Evolutionary conservation across 2,797 vertebrate genomes (phyloP), one percentile per base, ranked within the genome.

Genomic region (Hippocampus kuda): DNA sequence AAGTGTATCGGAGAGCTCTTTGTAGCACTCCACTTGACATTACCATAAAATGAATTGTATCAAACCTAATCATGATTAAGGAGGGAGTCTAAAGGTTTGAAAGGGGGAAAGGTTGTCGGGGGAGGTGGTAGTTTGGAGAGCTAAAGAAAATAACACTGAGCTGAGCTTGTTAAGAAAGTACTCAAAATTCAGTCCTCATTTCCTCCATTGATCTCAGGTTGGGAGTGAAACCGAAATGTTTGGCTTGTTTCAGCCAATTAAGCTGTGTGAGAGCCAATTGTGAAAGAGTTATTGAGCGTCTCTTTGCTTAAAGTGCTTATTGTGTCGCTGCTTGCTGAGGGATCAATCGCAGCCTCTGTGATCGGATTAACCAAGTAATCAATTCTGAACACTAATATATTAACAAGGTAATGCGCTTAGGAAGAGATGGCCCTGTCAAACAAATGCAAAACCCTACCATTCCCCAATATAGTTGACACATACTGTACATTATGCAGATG

Each of bases 161-260:
- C 65, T 70, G 65, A 63, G 68, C 85, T 85, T 86, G 87, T 88
- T 92, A 91, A 91, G 90, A 92, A 91, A 93, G 90, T 92, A 82
- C 94, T 94, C 92, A 92, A 91, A 91, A 94, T 95, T 92, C 92
- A 91, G 76, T 70, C 79, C 75, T 91, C 90, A 91, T 90, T 89
- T 92, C 88, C 85, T 76, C 79, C 88, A 98, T 96, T 94, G 95
- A 98, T 97, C 91, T 76, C 82, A 83, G 74, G 88, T 90, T 88
- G 85, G 82, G 77, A 91, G 86, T 90, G 91, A 94, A 95, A 95
- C 90, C 90, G 94, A 95, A 96, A 96, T 95, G 92, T 97, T 97
- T 96, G 92, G 91, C 91, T 94, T 94, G 91, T 95, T 94, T 94
- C 65, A 97, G 92, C 93, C 93, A 94, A 95, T 98, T 95, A 96